Evolutionary conservation across 35 echinoderm and acorn worm species (phyloP).

Genomic region (Strongylocentrotus purpuratus): DNA sequence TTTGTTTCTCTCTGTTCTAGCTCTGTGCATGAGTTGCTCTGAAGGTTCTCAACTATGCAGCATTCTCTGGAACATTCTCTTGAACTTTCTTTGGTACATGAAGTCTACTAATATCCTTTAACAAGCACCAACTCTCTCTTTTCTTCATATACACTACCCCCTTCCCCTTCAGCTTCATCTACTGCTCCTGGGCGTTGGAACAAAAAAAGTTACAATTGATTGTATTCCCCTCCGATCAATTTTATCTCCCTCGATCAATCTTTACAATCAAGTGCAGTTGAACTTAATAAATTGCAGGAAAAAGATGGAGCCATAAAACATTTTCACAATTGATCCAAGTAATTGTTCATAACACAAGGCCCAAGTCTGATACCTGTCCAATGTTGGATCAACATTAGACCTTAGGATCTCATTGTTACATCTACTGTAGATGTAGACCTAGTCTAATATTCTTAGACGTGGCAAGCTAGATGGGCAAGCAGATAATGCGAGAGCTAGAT

Average conservation of each 20-base stretch:
- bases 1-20: background rate
- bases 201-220: background rate
- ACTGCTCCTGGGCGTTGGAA: background rate
- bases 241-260: too few species aligned
- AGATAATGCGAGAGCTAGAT: too few species aligned
- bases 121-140: background rate
- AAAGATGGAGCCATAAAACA: too few species aligned
- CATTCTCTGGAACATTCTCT: too few species aligned
- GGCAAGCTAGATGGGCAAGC: background rate
- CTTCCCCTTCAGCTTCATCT: background rate
- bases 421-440: background rate
- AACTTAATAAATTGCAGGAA: too few species aligned
- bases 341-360: background rate
- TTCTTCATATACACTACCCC: background rate
- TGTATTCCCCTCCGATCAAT: too few species aligned
- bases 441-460: background rate
- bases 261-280: too few species aligned
- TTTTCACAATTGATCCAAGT: background rate
- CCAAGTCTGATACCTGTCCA: background rate
- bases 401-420: background rate
- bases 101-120: background rate
- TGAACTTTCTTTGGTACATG: too few species aligned
- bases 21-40: background rate
- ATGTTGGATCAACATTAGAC: background rate
- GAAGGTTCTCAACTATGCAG: background rate